phyloP scores from a whole-genome alignment of 2,113 vertebrate species.

The Anhinga rufa region DNA sequence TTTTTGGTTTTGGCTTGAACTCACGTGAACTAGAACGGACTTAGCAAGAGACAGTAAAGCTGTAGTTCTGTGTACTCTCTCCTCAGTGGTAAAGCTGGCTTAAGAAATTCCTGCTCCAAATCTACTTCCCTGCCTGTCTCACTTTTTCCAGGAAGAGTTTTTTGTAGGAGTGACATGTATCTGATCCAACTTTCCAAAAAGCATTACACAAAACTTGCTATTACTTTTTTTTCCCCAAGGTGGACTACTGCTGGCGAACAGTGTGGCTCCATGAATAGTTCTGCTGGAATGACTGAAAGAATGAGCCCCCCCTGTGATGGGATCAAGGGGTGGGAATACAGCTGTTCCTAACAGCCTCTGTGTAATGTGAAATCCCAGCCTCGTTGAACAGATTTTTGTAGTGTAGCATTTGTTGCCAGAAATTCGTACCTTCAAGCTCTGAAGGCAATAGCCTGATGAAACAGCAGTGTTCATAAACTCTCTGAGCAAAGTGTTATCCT shows the following conservation, averaged over 20 bases:
- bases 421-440: not conserved
- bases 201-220: not conserved
- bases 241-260: not conserved
- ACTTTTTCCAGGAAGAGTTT: conserved; percentile 1
- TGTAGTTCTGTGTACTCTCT: not conserved
- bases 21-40: not conserved
- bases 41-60: not conserved
- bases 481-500: not conserved
- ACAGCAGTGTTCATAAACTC: not conserved
- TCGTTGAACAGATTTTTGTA: not conserved
- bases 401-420: not conserved
- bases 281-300: not conserved
- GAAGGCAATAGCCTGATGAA: not conserved
- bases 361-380: not conserved
- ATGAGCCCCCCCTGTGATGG: not conserved
- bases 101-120: not conserved
- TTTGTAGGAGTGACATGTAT: not conserved
- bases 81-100: not conserved
- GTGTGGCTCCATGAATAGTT: not conserved
- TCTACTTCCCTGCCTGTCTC: not conserved
- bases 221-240: not conserved
- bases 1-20: conserved; percentile 5
- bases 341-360: not conserved
- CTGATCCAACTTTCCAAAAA: not conserved
- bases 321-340: not conserved